Percentiles rank a stretch among this genome's conserved stretches.
These are phyloP conservation scores for Echeneis naucrates DNA, from an alignment of 2,797 vertebrate genomes.

Conservation along the genomic window DNA sequence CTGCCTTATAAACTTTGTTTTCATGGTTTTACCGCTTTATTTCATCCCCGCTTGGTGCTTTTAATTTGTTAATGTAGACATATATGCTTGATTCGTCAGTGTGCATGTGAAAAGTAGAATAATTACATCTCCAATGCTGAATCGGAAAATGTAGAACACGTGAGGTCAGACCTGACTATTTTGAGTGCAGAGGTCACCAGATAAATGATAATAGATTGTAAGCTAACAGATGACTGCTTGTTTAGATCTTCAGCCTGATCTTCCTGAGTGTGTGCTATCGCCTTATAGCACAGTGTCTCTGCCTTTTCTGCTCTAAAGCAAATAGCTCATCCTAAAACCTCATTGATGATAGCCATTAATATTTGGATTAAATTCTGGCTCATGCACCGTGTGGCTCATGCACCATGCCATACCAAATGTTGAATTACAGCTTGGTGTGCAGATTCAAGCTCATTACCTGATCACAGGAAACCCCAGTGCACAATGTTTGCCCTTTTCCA, in stretches of 20 bases:
- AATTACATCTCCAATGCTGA: background rate
- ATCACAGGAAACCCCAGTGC: background rate
- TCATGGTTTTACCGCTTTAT: background rate
- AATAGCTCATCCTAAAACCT: background rate
- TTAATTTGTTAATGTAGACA: background rate
- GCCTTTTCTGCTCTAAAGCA: background rate
- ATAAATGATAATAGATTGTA: background rate
- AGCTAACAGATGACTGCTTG: too few species aligned
- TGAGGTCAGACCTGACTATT: background rate
- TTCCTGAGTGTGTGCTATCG: background rate
- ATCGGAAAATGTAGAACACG: background rate
- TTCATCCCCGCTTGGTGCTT: background rate
- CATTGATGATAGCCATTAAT: background rate
- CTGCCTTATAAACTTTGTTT: background rate
- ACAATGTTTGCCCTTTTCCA: background rate
- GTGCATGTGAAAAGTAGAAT: background rate
- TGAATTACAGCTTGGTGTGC: conserved; percentile 44
- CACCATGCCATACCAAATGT: conserved; percentile 22
- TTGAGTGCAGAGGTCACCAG: background rate
- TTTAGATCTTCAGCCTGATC: background rate
- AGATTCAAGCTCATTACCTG: conserved; percentile 50
- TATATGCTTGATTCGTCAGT: background rate
- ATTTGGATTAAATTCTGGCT: background rate
- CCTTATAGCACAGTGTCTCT: background rate
- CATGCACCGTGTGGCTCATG: conserved; percentile 4